Percentiles rank a stretch among this genome's conserved stretches.
Evolutionary conservation across 2,888 invertebrate species (phyloP).

Genomic region (Kuschelorhynchus macadamiae): DNA sequence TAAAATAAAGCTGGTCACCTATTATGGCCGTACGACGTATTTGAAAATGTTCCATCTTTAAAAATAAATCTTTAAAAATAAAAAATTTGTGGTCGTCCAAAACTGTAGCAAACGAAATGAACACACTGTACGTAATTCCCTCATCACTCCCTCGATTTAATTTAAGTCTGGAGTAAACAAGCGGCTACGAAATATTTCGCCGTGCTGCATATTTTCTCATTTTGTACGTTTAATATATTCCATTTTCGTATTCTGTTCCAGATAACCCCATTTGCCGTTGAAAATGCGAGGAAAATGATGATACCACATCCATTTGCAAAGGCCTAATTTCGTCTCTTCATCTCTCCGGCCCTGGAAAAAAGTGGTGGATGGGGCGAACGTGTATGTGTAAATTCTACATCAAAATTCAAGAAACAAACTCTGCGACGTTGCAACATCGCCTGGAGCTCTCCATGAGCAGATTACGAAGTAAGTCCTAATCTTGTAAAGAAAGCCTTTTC

Average conservation of each 20-base stretch:
- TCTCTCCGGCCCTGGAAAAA: constrained; percentile 38
- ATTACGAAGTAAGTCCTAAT: no score
- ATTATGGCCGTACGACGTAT: no score
- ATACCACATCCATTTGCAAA: constrained; percentile 49
- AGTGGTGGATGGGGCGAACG: constrained; percentile 41
- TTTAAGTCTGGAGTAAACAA: constrained; percentile 34
- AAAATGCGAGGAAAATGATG: constrained; percentile 49
- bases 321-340: constrained; percentile 50
- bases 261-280: constrained; percentile 45
- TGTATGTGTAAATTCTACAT: constrained; percentile 42
- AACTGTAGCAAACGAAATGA: no score
- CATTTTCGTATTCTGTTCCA: constrained; percentile 47
- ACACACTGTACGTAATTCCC: no score
- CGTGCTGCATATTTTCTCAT: constrained; percentile 41
- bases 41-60: no score
- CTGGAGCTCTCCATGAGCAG: no score
- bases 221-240: constrained; percentile 49
- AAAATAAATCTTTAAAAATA: no score
- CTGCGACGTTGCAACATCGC: constrained; percentile 31
- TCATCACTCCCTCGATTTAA: constrained; percentile 27
- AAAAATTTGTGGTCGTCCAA: no score
- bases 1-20: no score
- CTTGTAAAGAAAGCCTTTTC: neutral
- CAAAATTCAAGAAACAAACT: constrained; percentile 48
- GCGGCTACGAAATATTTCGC: constrained; percentile 41